These are phyloP conservation scores for Danaus chrysippus DNA, from an alignment of 2,888 invertebrate genomes.

Conservation along the genomic window DNA sequence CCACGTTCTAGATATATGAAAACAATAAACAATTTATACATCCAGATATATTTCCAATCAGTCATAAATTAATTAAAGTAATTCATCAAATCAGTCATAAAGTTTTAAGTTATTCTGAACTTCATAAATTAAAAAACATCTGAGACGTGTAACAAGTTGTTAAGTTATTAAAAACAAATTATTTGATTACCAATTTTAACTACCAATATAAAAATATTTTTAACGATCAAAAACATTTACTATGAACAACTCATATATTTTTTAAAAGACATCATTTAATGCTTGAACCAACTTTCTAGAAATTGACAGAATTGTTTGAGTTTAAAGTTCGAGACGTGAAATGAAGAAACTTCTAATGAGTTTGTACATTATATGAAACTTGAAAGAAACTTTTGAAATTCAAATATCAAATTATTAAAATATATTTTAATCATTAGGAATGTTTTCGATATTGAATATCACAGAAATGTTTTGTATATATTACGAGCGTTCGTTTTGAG, in stretches of 20 bases:
- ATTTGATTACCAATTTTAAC: too few species aligned
- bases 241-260: background rate
- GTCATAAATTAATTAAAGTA: too few species aligned
- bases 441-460: background rate
- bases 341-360: slow-evolving; percentile 26
- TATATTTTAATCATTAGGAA: slow-evolving; percentile 15
- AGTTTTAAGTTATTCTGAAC: too few species aligned
- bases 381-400: slow-evolving; percentile 16
- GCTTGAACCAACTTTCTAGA: slow-evolving; percentile 5
- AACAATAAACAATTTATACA: too few species aligned
- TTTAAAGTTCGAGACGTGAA: slow-evolving; percentile 26
- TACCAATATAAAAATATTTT: too few species aligned
- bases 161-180: too few species aligned
- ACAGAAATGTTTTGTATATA: background rate
- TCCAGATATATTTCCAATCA: too few species aligned
- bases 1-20: too few species aligned
- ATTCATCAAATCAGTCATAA: too few species aligned
- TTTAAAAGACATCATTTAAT: slow-evolving; percentile 6
- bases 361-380: slow-evolving; percentile 23
- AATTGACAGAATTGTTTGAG: slow-evolving; percentile 21
- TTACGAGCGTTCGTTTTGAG: background rate
- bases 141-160: too few species aligned
- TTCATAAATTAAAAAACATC: too few species aligned
- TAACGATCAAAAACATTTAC: too few species aligned
- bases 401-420: slow-evolving; percentile 13